Evolutionary conservation across 2,888 invertebrate species (phyloP), one percentile per base, ranked within the genome.

Genomic region (Allacma fusca): DNA sequence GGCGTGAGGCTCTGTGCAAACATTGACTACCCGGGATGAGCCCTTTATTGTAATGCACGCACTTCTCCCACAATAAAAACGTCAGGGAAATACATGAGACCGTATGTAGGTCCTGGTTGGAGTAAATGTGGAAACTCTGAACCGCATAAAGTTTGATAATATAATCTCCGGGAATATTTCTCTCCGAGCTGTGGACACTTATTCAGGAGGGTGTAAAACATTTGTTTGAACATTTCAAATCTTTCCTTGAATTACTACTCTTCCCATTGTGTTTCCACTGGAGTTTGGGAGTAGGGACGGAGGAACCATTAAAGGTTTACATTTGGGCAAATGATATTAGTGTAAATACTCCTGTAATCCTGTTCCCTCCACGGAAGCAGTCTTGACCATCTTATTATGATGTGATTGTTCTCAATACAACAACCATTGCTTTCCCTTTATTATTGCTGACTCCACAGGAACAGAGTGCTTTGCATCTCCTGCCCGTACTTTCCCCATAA

Each of bases 311-410:
- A 70, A 50, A 70, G 50, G 26, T 24, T 70, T 50, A 34, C 1
- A 77, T 62, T 40, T 44, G 75, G 77, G 70, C 64, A 80, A 80
- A 78, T 78, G 72, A 78, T 79, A 77, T 77, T 75, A 67, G 73
- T 24, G 75, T 75, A 79, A 79, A 77, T 74, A 79, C 75, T 75
- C 69, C 65, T 73, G 34, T 80, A 80, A 80, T 80, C 80, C 80
- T 72, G 75, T 71, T 75, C 65, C 29, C 72, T 50, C 50, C 50
- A 5, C 34, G 2, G 16, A 16, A 9, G 19, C n/a, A 50, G 19
- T 1, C 16, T 50, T 50, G 50, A n/a, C n/a, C 50, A 50, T 50
- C 50, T 50, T 50, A 50, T 50, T 50, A 50, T 50, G 2, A 50
- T 50, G 19, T 50, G 50, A 50, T 50, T 50, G 50, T 50, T 50